A percentile compares a stretch with the other conserved stretches of the same genome.
Evolutionary conservation across 2,888 invertebrate genomes (phyloP).

Genomic region (Camptogramma bilineatum): DNA sequence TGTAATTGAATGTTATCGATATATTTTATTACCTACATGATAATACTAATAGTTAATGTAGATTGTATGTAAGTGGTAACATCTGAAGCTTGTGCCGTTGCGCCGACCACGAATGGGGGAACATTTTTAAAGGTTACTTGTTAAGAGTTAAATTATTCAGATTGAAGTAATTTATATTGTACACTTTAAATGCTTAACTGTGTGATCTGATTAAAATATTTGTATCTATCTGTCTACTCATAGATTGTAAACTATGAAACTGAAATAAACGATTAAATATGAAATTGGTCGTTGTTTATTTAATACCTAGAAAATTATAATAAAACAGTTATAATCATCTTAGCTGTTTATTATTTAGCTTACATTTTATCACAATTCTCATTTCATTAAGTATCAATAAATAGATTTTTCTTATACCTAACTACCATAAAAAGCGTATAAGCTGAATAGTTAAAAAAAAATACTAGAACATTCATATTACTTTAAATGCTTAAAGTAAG

Average conservation of each 20-base stretch:
- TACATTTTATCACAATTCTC: conserved; percentile 28
- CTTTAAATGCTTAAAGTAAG: no score
- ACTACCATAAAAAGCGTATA: conserved; percentile 21
- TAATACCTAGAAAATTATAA: background rate
- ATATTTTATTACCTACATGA: conserved; percentile 69
- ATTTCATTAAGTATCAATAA: conserved; percentile 41
- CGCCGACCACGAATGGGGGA: conserved; percentile 74
- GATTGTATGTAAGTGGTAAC: conserved; percentile 68
- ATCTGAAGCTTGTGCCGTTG: conserved; percentile 64
- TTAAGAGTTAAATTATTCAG: conserved; percentile 82
- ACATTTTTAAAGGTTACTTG: conserved; percentile 79
- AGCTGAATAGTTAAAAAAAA: background rate
- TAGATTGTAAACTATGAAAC: conserved; percentile 83
- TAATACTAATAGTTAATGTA: conserved; percentile 60
- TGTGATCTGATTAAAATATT: conserved; percentile 82
- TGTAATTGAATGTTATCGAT: conserved; percentile 79
- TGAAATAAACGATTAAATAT: conserved; percentile 79
- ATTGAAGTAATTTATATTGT: conserved; percentile 80
- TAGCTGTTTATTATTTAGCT: conserved; percentile 23
- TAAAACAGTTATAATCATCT: background rate
- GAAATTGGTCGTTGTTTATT: conserved; percentile 72
- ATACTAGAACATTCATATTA: background rate
- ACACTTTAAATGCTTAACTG: conserved; percentile 80
- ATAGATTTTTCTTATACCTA: conserved; percentile 50
- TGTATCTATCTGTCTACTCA: conserved; percentile 74